Evolutionary conservation across 2,797 vertebrate species (phyloP).

Genomic region (Poeciliopsis turneri): DNA sequence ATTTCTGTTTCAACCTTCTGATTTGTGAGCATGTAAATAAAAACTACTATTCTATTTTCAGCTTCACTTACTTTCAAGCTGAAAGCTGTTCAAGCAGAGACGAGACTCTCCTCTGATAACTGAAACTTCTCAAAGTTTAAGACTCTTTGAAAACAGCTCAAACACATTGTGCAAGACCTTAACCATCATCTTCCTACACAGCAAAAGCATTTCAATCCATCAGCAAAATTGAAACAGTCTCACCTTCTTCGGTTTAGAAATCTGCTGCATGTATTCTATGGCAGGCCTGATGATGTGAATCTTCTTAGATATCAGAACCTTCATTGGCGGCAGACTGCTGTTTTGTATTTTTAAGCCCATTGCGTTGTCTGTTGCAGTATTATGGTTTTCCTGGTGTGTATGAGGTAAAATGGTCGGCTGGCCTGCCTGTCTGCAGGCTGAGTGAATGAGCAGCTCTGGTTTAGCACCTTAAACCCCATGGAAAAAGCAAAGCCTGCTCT

Average conservation of each 20-base stretch:
- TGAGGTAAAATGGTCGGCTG: slow-evolving; percentile 2
- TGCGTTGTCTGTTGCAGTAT: neutral
- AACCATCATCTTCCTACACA: neutral
- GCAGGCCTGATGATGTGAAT: slow-evolving; percentile 74
- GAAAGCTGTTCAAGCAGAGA: neutral
- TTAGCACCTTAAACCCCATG: slow-evolving; percentile 57
- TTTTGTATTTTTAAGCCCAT: slow-evolving; percentile 74
- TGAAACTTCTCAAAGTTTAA: neutral
- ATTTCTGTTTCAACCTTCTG: neutral
- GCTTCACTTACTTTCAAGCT: neutral
- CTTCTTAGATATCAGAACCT: slow-evolving; percentile 78
- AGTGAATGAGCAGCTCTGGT: slow-evolving; percentile 48
- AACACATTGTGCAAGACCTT: neutral
- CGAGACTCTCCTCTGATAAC: neutral
- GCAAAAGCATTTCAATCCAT: neutral
- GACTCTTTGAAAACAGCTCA: neutral
- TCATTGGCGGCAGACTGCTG: slow-evolving; percentile 53
- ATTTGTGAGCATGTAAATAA: neutral
- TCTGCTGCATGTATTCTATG: slow-evolving; percentile 72
- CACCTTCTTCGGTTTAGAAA: slow-evolving; percentile 73
- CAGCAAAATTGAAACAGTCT: slow-evolving; percentile 41
- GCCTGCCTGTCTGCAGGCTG: slow-evolving; percentile 5
- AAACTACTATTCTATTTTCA: neutral
- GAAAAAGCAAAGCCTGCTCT: slow-evolving; percentile 66
- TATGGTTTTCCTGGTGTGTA: slow-evolving; percentile 2